phyloP scores from a whole-genome alignment of 2,888 invertebrate species.

The Unio pictorum region DNA sequence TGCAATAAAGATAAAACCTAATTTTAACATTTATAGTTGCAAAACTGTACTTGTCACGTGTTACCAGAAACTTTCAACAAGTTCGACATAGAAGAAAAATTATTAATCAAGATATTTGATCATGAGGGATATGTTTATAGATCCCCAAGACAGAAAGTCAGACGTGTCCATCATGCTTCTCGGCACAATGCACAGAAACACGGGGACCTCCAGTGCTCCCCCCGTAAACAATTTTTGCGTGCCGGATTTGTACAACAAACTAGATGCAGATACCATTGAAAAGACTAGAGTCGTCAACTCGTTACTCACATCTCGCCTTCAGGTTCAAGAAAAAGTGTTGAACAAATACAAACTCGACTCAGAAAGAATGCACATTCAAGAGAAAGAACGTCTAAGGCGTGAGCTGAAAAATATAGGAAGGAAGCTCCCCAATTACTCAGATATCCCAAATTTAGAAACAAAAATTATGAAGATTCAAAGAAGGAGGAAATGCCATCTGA shows the following conservation, averaged over 20 bases:
- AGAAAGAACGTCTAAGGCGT: slow-evolving; percentile 35
- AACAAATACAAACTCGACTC: slow-evolving; percentile 43
- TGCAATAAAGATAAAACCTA: too few relatives aligned
- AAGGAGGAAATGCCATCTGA: slow-evolving; percentile 10
- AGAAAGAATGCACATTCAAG: slow-evolving; percentile 31
- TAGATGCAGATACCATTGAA: slow-evolving; percentile 56
- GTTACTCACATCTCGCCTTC: slow-evolving; percentile 39
- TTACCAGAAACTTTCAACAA: too few relatives aligned
- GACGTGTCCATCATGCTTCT: too few relatives aligned
- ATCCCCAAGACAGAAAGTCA: too few relatives aligned
- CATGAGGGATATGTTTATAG: too few relatives aligned
- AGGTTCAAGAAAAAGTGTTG: slow-evolving; percentile 48
- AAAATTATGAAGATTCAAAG: slow-evolving; percentile 28
- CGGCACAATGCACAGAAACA: too few relatives aligned
- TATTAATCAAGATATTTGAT: too few relatives aligned
- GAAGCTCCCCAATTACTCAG: slow-evolving; percentile 49
- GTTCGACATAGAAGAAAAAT: too few relatives aligned
- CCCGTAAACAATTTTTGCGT: slow-evolving; percentile 58
- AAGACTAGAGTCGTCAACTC: slow-evolving; percentile 54
- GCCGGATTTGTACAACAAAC: slow-evolving; percentile 57
- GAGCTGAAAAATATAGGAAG: slow-evolving; percentile 42
- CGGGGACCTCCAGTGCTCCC: slow-evolving; percentile 22
- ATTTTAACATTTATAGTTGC: too few relatives aligned
- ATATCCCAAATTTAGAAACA: slow-evolving; percentile 35
- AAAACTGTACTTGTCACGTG: too few relatives aligned